Percentiles rank a stretch among this genome's conserved stretches.
Conservation (phyloP, 2,113 vertebrate genomes). For the Datnioides undecimradiatus region DNA sequence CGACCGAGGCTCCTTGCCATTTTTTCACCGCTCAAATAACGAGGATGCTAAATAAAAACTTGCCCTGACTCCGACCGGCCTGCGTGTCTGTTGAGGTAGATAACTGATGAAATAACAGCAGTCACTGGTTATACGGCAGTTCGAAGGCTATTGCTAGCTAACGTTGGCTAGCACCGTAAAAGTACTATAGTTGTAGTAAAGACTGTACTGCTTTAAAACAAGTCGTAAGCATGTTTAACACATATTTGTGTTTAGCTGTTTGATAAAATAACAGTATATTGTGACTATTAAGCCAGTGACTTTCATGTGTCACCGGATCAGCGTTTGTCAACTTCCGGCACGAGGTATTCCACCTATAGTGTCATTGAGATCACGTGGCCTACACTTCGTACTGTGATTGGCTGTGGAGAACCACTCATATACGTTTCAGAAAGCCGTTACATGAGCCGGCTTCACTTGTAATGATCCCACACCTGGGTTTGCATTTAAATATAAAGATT, state of each 20-base stretch:
- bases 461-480: no score
- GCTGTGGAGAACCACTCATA: constrained; percentile 1
- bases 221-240: neutral
- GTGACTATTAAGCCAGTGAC: constrained; percentile 35
- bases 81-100: neutral
- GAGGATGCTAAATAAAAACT: neutral
- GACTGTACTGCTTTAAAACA: neutral
- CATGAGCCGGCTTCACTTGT: no score
- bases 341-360: neutral
- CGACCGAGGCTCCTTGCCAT: constrained; percentile 57
- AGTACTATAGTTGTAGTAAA: neutral
- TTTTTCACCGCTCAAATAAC: constrained; percentile 12
- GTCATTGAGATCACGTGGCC: constrained; percentile 24
- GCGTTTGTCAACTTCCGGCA: constrained; percentile 32
- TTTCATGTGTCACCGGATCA: constrained; percentile 43
- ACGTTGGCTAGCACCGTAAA: neutral
- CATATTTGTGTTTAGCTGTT: neutral
- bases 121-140: no score
- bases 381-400: constrained; percentile 17
- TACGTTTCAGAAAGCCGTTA: no score
- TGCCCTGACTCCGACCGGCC: no score
- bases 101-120: no score
- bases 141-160: neutral
- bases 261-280: neutral
- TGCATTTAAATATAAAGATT: no score